phyloP scores from a whole-genome alignment of 2,888 invertebrate species.

The Drosophila stalkeri region DNA sequence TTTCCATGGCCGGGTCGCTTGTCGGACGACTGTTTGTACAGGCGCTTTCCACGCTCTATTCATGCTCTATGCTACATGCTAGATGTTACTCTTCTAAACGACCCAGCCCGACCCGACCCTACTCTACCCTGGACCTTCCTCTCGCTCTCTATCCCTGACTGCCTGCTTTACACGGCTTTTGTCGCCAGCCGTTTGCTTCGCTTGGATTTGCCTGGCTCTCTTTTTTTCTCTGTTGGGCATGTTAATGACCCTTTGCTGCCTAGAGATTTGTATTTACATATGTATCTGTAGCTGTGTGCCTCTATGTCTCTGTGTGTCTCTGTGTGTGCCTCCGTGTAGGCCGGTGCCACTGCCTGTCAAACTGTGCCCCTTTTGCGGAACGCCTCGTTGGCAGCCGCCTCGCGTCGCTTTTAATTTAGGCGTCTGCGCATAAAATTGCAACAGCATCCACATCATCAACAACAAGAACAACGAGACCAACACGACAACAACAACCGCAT shows the following conservation, averaged over 20 bases:
- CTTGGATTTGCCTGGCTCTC: slow-evolving; percentile 33
- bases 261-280: slow-evolving; percentile 61
- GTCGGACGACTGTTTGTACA: slow-evolving; percentile 48
- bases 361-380: slow-evolving; percentile 57
- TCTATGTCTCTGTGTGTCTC: slow-evolving; percentile 3
- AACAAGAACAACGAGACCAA: slow-evolving; percentile 24
- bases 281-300: slow-evolving; percentile 2
- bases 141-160: slow-evolving; percentile 6
- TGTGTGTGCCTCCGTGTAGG: slow-evolving; percentile 12
- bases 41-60: slow-evolving; percentile 45
- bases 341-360: slow-evolving; percentile 48
- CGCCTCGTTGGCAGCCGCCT: slow-evolving; percentile 74
- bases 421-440: slow-evolving; percentile 82
- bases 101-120: not conserved
- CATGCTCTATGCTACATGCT: slow-evolving; percentile 33
- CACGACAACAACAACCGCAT: slow-evolving; percentile 20
- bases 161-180: slow-evolving; percentile 45
- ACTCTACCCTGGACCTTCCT: not conserved
- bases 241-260: slow-evolving; percentile 82
- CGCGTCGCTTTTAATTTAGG: slow-evolving; percentile 81
- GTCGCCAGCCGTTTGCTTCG: slow-evolving; percentile 45
- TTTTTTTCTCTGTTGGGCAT: slow-evolving; percentile 62
- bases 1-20: slow-evolving; percentile 45
- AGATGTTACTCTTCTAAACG: slow-evolving; percentile 1
- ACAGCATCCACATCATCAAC: slow-evolving; percentile 33